Conservation (phyloP, 37 sponge, comb jelly and placozoan genomes). For the Crambe crambe region DNA sequence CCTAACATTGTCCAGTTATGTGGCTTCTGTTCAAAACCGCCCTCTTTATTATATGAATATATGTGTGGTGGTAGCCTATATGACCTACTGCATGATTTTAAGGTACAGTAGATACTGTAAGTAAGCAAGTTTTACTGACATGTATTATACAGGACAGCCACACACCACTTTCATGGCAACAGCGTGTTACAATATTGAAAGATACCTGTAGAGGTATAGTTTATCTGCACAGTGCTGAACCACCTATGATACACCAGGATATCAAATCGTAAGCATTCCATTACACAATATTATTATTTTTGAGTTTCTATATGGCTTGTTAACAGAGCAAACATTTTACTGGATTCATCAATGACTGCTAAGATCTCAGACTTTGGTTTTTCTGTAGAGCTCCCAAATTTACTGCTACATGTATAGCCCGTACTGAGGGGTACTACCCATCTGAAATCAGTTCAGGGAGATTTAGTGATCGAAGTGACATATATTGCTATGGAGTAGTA, state of each 20-base stretch:
- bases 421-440: slow-evolving; percentile 16
- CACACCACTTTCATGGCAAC: slow-evolving; percentile 3
- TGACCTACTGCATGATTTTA: neutral
- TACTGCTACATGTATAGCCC: neutral
- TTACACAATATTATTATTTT: neutral
- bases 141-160: neutral
- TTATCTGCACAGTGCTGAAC: slow-evolving; percentile 15
- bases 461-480: slow-evolving; percentile 11
- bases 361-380: slow-evolving; percentile 42
- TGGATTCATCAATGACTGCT: neutral
- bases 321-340: slow-evolving; percentile 19
- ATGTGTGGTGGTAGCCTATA: slow-evolving; percentile 13
- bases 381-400: slow-evolving; percentile 2
- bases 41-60: slow-evolving; percentile 15
- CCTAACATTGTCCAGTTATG: slow-evolving; percentile 13
- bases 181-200: neutral
- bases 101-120: neutral
- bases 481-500: slow-evolving; percentile 30
- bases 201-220: slow-evolving; percentile 29
- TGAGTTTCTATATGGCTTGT: neutral
- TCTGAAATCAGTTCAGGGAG: slow-evolving; percentile 1
- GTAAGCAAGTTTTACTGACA: neutral
- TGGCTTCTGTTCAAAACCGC: slow-evolving; percentile 22
- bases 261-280: slow-evolving; percentile 23
- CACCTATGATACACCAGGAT: slow-evolving; percentile 30